Evolutionary conservation across 2,797 vertebrate genomes (phyloP), one percentile per base, ranked within the genome.

Genomic region (Macroramphosus scolopax): DNA sequence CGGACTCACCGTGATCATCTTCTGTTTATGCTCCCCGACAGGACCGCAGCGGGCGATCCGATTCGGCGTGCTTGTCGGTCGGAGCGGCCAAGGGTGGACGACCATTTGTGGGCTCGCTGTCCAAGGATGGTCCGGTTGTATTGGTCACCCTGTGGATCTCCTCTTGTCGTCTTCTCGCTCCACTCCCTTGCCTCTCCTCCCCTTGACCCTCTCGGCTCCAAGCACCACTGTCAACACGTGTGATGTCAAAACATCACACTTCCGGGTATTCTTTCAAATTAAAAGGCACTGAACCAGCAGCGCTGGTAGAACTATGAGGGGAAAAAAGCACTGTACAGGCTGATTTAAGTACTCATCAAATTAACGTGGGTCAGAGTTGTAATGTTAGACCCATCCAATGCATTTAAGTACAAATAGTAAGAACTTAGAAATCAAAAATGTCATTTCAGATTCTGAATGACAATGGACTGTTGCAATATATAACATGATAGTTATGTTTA

Each of bases 1-100:
- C 68, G 65, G 76, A 88, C 87, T 89, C 82, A 89, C 88, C 87
- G 76, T 62, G 72, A 77, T 79, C 85, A 87, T 88, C 82, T 59
- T 78, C 76, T 66, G 61, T 26, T 52, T 48, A 62, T 62, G 31
- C 25, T 68, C 66, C 54, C 55, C 51, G 68, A 61, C 72, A 43
- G 81, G 55, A 77, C 67, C 55, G 70, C 72, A 38, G 70, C 52
- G 31, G 38, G 68, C 66, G 40, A 68, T 59, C 70, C 63, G 40
- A 41, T 35, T 41, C 51, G 38, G 48, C 34, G 79, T 36, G 53
- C 28, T 20, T 26, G 64, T 61, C 17, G 64, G 30, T 51, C 34
- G 48, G 37, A 46, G 58, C 38, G 48, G 64, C 48, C 72, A 13
- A n/a, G 78, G 62, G 51, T 63, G 75, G 75, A 77, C 69, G 67